Evolutionary conservation across 2,113 vertebrate species (phyloP), one percentile per base, ranked within the genome.

Genomic region (Leptodactylus fuscus): DNA sequence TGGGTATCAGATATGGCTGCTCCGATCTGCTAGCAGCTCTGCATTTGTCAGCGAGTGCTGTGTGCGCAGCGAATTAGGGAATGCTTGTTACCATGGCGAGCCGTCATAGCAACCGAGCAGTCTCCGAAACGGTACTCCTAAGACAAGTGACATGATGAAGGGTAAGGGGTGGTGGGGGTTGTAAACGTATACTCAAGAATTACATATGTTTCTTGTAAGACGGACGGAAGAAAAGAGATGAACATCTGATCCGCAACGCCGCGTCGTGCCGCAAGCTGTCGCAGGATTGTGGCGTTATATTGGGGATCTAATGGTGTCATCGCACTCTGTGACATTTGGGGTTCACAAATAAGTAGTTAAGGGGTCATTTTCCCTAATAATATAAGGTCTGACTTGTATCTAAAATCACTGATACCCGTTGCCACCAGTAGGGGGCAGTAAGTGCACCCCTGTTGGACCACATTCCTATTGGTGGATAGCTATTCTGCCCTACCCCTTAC

Each of bases 51-150:
- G 92, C 92, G 90, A 91, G 91, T 89, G 91, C 91, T 85, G 83
- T 90, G 88, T 88, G 88, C 87, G 88, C 89, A 49, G 88, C 71
- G 86, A 90, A 90, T 90, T 90, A 90, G 89, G 89, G 89, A 62
- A 85, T 86, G 76, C 84, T 86, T 91, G 92, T 92, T 92, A 89
- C 92, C 88, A 89, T 89, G 89, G 91, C 88, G 89, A 89, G 90
- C 91, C 91, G 89, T 92, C 92, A 93, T 93, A 89, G 92, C 92
- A 93, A 93, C 92, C 88, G 85, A 85, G 88, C 88, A 85, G 89
- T 91, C 85, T 75, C 90, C 87, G 87, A 88, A 88, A 80, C 60
- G 77, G 88, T 89, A 86, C 65, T n/a, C 79, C 85, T 85, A 62
- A 24, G 81, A 74, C 88, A 88, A 88, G 88, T 89, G 89, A 90